Evolutionary conservation across 2,113 vertebrate genomes (phyloP).

Genomic region (Lagopus muta): DNA sequence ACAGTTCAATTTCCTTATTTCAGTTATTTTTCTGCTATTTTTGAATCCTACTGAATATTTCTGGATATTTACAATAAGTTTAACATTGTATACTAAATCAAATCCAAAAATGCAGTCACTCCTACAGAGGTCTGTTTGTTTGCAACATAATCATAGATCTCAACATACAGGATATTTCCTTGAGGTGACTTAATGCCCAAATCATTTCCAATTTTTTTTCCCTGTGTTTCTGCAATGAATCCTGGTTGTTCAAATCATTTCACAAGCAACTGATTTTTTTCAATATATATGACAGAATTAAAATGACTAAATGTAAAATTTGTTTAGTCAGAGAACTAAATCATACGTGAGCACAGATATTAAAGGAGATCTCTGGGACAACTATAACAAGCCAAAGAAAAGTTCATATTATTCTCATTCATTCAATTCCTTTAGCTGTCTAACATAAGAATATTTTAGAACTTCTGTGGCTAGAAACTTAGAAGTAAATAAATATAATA

Average conservation of each 20-base stretch:
- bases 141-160: neutral
- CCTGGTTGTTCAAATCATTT: neutral
- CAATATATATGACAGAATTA: neutral
- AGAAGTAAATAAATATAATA: neutral
- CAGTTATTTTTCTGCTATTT: neutral
- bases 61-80: neutral
- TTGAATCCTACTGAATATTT: neutral
- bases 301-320: neutral
- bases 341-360: neutral
- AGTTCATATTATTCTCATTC: neutral
- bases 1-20: neutral
- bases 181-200: neutral
- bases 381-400: neutral
- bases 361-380: neutral
- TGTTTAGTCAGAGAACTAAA: neutral
- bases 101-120: neutral
- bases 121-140: neutral
- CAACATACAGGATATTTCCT: neutral
- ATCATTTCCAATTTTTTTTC: neutral
- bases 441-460: neutral
- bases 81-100: neutral
- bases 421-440: neutral
- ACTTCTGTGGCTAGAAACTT: neutral
- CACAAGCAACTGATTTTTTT: neutral
- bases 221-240: neutral